Percentiles rank a stretch among this genome's conserved stretches.
These are phyloP conservation scores for Drosophila sp. DNA, from an alignment of 1,140 invertebrate species.

Conservation along the genomic window DNA sequence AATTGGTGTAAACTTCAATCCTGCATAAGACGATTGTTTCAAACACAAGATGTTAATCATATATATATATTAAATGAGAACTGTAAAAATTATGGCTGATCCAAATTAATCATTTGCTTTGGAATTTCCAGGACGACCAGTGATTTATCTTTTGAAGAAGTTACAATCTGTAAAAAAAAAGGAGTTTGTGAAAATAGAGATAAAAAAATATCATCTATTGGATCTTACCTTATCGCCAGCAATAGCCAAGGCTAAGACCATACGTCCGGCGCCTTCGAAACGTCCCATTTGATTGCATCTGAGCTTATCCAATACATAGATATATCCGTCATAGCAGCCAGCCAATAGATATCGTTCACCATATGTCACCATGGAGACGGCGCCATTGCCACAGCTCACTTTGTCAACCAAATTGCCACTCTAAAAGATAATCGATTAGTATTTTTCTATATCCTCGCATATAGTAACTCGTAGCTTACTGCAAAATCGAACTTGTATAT, in stretches of 20 bases:
- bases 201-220: neutral
- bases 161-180: constrained; percentile 56
- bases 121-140: constrained; percentile 70
- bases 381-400: constrained; percentile 86
- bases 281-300: constrained; percentile 82
- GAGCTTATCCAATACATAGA: constrained; percentile 87
- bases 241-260: constrained; percentile 87
- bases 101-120: constrained; percentile 32
- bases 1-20: constrained; percentile 22
- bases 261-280: constrained; percentile 86
- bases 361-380: constrained; percentile 86
- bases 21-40: constrained; percentile 16
- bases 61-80: constrained; percentile 36
- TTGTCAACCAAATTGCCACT: constrained; percentile 85
- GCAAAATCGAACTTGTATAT: constrained; percentile 88
- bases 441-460: neutral
- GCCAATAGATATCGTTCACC: constrained; percentile 85
- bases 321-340: constrained; percentile 88
- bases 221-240: constrained; percentile 85
- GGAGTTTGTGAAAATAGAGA: neutral
- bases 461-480: constrained; percentile 79
- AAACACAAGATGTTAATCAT: constrained; percentile 13
- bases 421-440: constrained; percentile 69
- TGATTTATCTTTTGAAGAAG: constrained; percentile 74
- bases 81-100: constrained; percentile 29